Evolutionary conservation across 2,113 vertebrate genomes (phyloP).

Genomic region (Passer domesticus): DNA sequence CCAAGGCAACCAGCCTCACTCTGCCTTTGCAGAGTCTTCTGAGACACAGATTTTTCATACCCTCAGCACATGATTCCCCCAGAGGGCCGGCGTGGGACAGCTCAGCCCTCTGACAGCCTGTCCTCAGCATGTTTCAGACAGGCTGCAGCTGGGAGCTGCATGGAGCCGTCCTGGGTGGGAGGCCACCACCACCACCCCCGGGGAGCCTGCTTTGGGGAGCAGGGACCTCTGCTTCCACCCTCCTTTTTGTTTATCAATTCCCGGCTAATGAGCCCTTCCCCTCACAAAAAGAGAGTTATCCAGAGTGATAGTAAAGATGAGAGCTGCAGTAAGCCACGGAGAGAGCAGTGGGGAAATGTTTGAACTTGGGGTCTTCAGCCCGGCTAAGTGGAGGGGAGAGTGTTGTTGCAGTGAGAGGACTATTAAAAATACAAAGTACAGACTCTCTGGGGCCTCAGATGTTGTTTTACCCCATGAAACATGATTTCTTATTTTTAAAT

Average conservation of each 20-base stretch:
- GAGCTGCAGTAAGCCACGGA: slow-evolving; percentile 23
- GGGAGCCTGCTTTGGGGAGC: neutral
- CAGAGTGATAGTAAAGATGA: slow-evolving; percentile 50
- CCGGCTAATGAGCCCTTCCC: slow-evolving; percentile 29
- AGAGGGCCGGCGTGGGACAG: neutral
- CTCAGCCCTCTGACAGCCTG: slow-evolving; percentile 21
- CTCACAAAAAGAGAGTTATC: neutral
- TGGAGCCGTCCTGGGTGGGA: neutral
- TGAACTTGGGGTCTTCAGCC: slow-evolving; percentile 46
- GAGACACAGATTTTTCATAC: neutral
- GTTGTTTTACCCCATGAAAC: slow-evolving; percentile 62
- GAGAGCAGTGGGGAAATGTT: slow-evolving; percentile 9
- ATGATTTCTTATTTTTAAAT: slow-evolving; percentile 65
- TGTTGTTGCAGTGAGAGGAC: slow-evolving; percentile 46
- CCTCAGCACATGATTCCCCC: neutral
- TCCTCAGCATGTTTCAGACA: neutral
- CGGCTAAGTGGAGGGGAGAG: neutral
- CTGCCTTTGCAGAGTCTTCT: neutral
- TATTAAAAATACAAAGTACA: slow-evolving; percentile 62
- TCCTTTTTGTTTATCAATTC: slow-evolving; percentile 39
- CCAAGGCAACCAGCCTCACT: neutral
- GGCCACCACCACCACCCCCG: neutral
- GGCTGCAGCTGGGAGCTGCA: slow-evolving; percentile 21
- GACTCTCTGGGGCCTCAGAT: slow-evolving; percentile 67
- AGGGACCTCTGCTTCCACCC: slow-evolving; percentile 12